These are phyloP conservation scores for Bradysia coprophila DNA, from an alignment of 1,140 invertebrate species.

Conservation along the genomic window DNA sequence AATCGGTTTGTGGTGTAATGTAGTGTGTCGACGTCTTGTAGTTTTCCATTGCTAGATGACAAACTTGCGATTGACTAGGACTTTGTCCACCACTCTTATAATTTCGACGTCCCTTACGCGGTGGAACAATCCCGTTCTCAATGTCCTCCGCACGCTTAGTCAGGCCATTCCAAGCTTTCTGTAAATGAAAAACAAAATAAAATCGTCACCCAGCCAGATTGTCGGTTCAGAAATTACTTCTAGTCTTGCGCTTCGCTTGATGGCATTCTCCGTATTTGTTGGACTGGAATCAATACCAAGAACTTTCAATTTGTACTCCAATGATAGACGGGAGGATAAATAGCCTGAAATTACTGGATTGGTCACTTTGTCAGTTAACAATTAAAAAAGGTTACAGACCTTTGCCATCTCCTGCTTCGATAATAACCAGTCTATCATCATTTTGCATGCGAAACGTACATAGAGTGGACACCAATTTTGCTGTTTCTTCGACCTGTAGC, in stretches of 20 bases:
- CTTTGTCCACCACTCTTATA: neutral
- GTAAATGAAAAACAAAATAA: constrained; percentile 2
- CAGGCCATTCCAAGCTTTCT: constrained; percentile 27
- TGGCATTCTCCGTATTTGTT: constrained; percentile 40
- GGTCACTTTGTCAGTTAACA: constrained; percentile 62
- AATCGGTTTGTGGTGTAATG: constrained; percentile 29
- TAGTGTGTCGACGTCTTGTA: constrained; percentile 28
- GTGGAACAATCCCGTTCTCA: constrained; percentile 12
- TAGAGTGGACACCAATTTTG: constrained; percentile 26
- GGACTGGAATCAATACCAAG: constrained; percentile 58
- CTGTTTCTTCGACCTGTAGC: constrained; percentile 29
- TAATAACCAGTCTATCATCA: constrained; percentile 9
- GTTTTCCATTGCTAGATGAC: constrained; percentile 6
- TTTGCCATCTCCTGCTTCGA: neutral
- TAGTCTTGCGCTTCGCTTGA: constrained; percentile 36
- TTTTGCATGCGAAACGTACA: constrained; percentile 7
- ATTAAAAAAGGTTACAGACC: too few relatives aligned
- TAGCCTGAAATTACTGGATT: constrained; percentile 79
- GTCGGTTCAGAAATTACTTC: constrained; percentile 25
- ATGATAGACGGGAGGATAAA: constrained; percentile 49
- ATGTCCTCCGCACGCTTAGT: constrained; percentile 15
- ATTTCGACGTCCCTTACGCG: constrained; percentile 9
- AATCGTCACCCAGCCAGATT: neutral
- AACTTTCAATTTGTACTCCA: constrained; percentile 48
- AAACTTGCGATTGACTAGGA: neutral